Evolutionary conservation across 2,888 invertebrate species (phyloP).

Genomic region (Serrognathus titanus): DNA sequence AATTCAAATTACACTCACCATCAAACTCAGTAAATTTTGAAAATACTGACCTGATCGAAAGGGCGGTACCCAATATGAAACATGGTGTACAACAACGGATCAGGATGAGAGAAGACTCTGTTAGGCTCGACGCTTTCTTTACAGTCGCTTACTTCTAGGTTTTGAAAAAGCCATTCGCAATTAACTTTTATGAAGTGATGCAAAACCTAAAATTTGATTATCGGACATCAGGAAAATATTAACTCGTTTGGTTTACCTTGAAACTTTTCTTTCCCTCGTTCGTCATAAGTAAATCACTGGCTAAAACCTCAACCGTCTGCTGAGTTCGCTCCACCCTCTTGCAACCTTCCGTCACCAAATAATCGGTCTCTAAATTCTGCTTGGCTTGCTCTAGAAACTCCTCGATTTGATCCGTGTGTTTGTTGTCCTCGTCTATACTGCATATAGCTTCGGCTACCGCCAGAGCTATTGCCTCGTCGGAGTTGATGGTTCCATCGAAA

Average conservation of each 20-base stretch:
- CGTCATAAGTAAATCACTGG: constrained; percentile 62
- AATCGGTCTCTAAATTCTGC: constrained; percentile 41
- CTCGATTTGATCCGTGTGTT: constrained; percentile 72
- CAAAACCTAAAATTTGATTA: constrained; percentile 53
- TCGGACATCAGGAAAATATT: too few species aligned
- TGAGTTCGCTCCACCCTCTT: constrained; percentile 49
- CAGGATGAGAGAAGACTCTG: constrained; percentile 38
- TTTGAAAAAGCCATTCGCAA: constrained; percentile 64
- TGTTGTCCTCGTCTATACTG: constrained; percentile 74
- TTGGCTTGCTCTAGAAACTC: constrained; percentile 58
- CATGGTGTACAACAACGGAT: constrained; percentile 69
- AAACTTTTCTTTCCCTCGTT: constrained; percentile 57
- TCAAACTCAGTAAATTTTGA: not conserved
- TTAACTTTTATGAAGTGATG: constrained; percentile 69
- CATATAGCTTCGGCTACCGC: constrained; percentile 76
- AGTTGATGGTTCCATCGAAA: constrained; percentile 30
- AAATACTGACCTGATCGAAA: constrained; percentile 66
- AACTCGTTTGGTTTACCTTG: constrained; percentile 40
- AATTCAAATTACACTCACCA: constrained; percentile 22
- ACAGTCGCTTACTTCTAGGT: constrained; percentile 51
- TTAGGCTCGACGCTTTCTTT: constrained; percentile 42
- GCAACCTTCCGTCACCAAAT: constrained; percentile 33
- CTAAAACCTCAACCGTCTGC: constrained; percentile 55
- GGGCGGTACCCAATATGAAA: constrained; percentile 72
- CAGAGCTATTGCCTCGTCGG: constrained; percentile 56